Evolutionary conservation across 1,140 invertebrate genomes (phyloP), one percentile per base, ranked within the genome.

Genomic region (Pseudachorutes palmiensis): DNA sequence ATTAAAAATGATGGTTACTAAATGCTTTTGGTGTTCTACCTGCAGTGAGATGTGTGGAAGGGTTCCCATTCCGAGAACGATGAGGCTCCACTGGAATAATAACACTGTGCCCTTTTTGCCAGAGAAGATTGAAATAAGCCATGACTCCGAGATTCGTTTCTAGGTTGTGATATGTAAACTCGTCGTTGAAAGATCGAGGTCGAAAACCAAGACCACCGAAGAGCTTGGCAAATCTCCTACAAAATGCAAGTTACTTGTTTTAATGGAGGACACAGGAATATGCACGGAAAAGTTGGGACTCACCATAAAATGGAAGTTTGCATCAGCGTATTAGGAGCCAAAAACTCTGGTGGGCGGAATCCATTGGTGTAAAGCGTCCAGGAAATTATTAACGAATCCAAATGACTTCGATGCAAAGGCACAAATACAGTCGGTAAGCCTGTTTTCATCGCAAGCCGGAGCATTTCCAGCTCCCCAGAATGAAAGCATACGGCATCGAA

Each of bases 401-500:
- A 62, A 5, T 41, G 22, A 55, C 26, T 62, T 22, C 41, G 45
- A 28, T 62, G 26, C 31, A 62, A 9, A 3, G 65, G 65, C 24
- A 67, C 29, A 60, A 62, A 67, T 1, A 67, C n/a, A 19, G 55
- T 28, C 1, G 65, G 65, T 1, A 67, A 28, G 9, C 58, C 33
- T 2, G 26, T 62, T 19, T 24, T 9, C 19, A 48, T 2, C 22
- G 59, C 36, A 5, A 22, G n/a, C 28, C 45, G 12, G 5, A 67
- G 26, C n/a, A 62, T 12, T 28, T 49, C 33, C 16, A 67, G 5
- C 29, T 67, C 22, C 24, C 59, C 65, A 12, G 29, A 12, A 26
- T 67, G 65, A 19, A 67, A 41, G 22, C 59, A 51, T 1, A 67
- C 32, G 1, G 59, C 59, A 49, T 67, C 41, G 28, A 62, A 62